phyloP scores from a whole-genome alignment of 1,140 invertebrate genomes.

The Delia radicum region DNA sequence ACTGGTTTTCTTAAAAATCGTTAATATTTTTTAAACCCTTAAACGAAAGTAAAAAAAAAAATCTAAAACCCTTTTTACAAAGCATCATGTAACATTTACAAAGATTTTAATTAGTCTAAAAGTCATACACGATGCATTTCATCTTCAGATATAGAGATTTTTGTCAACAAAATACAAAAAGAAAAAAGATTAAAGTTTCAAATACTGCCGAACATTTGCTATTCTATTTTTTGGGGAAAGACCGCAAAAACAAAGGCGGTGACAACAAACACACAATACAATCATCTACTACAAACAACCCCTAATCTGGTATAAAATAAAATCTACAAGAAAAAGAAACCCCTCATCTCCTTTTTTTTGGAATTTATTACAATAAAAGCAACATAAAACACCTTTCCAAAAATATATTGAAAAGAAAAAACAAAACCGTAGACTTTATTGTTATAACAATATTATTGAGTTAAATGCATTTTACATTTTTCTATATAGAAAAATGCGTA shows the following conservation, averaged over 20 bases:
- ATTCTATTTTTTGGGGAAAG: not conserved
- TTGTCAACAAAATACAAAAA: not conserved
- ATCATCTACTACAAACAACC: not conserved
- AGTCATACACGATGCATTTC: slow-evolving; percentile 54
- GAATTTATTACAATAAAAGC: no score
- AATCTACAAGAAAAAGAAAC: not conserved
- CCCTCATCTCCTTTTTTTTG: not conserved
- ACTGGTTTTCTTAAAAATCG: not conserved
- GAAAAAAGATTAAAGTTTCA: not conserved
- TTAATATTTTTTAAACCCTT: not conserved
- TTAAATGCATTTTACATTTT: not conserved
- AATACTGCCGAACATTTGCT: not conserved
- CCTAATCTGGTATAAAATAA: no score
- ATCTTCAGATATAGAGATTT: slow-evolving; percentile 48
- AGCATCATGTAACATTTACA: slow-evolving; percentile 29
- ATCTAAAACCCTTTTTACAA: not conserved
- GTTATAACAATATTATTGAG: not conserved
- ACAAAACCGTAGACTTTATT: not conserved
- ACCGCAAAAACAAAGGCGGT: not conserved
- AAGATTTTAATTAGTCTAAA: slow-evolving; percentile 55
- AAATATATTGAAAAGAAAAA: no score
- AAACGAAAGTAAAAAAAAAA: no score
- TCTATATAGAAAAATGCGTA: not conserved
- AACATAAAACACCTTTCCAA: no score
- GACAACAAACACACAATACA: not conserved